phyloP scores from a whole-genome alignment of 2,888 invertebrate species.

The Lathronympha strigana region DNA sequence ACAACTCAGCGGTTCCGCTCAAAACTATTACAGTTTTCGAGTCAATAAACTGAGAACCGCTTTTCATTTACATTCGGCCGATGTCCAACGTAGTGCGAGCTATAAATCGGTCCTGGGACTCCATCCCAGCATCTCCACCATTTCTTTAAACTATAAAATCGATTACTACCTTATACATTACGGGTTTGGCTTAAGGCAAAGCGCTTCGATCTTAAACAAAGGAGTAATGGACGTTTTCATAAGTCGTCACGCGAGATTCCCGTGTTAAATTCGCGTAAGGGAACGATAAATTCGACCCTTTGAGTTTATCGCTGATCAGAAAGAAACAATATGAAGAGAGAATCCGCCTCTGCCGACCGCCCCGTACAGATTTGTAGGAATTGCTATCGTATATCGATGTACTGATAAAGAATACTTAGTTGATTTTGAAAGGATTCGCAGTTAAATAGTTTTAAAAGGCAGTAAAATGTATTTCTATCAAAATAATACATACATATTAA shows the following conservation, averaged over 20 bases:
- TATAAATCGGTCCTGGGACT: constrained; percentile 62
- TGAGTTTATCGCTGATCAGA: constrained; percentile 63
- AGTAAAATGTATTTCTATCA: no score
- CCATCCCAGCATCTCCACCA: constrained; percentile 49
- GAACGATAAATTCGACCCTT: constrained; percentile 60
- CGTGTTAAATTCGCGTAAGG: constrained; percentile 45
- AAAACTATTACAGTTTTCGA: constrained; percentile 57
- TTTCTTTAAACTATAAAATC: constrained; percentile 25
- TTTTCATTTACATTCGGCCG: constrained; percentile 62
- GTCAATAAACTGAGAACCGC: constrained; percentile 60
- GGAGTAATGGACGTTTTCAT: constrained; percentile 40
- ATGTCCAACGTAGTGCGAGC: constrained; percentile 58
- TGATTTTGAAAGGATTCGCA: constrained; percentile 43
- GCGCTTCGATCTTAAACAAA: background rate
- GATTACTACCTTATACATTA: constrained; percentile 43
- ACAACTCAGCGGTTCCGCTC: constrained; percentile 42
- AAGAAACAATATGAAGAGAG: constrained; percentile 65
- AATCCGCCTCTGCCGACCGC: constrained; percentile 54
- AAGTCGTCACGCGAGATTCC: background rate
- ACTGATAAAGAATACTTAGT: constrained; percentile 48
- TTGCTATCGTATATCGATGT: constrained; percentile 51
- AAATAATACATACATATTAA: no score
- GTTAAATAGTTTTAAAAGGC: background rate
- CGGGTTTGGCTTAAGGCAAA: constrained; percentile 12
- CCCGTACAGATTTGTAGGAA: constrained; percentile 55